Evolutionary conservation across 2,797 vertebrate genomes (phyloP).

Genomic region (Alca torda): DNA sequence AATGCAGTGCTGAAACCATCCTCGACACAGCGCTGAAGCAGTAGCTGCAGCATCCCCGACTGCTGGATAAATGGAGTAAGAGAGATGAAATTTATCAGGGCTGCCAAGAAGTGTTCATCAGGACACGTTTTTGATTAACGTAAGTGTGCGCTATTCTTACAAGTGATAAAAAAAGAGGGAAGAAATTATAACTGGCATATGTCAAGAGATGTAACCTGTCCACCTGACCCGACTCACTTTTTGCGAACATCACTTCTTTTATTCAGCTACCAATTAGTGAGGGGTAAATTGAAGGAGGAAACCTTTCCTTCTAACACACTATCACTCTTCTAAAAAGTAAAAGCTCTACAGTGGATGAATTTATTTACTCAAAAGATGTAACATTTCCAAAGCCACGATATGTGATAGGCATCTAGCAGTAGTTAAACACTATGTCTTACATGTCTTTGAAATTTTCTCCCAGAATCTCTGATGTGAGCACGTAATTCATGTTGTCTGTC

Average conservation of each 20-base stretch:
- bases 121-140: slow-evolving; percentile 19
- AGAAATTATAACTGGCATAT: slow-evolving; percentile 3
- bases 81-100: slow-evolving; percentile 30
- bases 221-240: background rate
- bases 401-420: background rate
- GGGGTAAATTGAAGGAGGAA: background rate
- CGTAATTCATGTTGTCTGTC: background rate
- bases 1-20: slow-evolving; percentile 28
- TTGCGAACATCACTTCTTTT: background rate
- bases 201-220: background rate
- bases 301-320: background rate
- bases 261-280: background rate
- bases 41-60: slow-evolving; percentile 2
- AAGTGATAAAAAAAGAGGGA: background rate
- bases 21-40: slow-evolving; percentile 21
- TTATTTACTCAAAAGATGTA: background rate
- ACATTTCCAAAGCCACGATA: background rate
- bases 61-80: slow-evolving; percentile 47
- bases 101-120: slow-evolving; percentile 41
- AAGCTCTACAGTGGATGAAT: background rate
- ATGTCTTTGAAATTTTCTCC: background rate
- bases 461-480: background rate
- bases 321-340: background rate
- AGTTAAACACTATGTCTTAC: background rate
- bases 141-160: background rate